Evolutionary conservation across 2,113 vertebrate species (phyloP).

Genomic region (Elephantulus edwardii): DNA sequence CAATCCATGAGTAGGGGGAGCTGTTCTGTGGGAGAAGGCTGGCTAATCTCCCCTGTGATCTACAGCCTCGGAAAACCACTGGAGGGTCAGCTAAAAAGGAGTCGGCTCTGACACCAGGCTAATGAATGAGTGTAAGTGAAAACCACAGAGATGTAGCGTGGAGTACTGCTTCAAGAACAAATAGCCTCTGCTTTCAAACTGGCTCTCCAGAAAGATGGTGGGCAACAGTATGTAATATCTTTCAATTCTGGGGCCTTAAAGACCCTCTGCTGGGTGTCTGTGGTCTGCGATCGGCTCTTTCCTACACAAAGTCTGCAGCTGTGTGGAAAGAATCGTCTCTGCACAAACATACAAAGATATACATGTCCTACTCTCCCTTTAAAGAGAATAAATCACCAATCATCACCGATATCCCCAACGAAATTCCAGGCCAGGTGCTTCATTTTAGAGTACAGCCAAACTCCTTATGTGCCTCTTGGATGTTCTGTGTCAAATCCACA

Average conservation of each 20-base stretch:
- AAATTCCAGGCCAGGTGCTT: background rate
- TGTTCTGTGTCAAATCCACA: constrained; percentile 23
- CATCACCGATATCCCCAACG: background rate
- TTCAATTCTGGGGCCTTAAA: background rate
- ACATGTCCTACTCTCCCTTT: background rate
- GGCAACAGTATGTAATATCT: background rate
- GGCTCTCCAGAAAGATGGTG: background rate
- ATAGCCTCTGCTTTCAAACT: background rate
- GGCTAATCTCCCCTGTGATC: too few species aligned
- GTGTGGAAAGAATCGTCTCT: background rate
- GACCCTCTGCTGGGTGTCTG: background rate
- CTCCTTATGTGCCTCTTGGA: background rate
- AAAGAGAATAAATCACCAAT: background rate
- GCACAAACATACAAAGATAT: background rate
- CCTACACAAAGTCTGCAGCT: background rate
- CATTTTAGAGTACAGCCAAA: background rate
- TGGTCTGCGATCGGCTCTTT: background rate
- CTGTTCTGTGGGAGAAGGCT: too few species aligned
- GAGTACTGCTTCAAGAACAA: constrained; percentile 30
- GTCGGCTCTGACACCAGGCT: too few species aligned
- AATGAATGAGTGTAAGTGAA: constrained; percentile 26
- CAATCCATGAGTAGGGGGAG: too few species aligned
- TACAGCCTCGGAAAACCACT: too few species aligned
- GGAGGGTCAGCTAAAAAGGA: too few species aligned
- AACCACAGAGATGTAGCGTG: background rate